Evolutionary conservation across 2,113 vertebrate species (phyloP).

Genomic region (Zapornia atra): DNA sequence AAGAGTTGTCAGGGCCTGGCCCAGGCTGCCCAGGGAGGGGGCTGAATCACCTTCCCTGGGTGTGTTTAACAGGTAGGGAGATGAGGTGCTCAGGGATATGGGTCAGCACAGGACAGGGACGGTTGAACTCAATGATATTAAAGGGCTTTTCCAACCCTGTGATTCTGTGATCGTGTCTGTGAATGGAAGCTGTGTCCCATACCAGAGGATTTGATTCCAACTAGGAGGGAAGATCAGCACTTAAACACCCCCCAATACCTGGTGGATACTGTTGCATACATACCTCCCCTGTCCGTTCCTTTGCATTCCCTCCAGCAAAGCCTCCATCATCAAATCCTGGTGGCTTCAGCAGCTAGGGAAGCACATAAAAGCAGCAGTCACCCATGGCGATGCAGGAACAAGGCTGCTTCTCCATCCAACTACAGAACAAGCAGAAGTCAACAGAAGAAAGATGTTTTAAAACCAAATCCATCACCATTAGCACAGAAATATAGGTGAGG

Average conservation of each 20-base stretch:
- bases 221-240: background rate
- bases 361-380: background rate
- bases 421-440: conserved; percentile 10
- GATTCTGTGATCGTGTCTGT: no score
- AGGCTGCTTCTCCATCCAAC: background rate
- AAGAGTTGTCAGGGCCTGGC: no score
- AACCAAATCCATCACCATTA: background rate
- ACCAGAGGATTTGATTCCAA: background rate
- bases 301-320: conserved; percentile 79
- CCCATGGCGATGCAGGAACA: background rate
- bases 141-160: no score
- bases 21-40: no score
- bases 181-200: background rate
- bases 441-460: background rate
- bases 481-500: background rate
- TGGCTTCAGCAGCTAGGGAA: conserved; percentile 23
- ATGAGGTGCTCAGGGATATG: no score
- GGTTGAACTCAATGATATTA: no score
- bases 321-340: conserved; percentile 72
- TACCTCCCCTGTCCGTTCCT: conserved; percentile 68
- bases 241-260: background rate
- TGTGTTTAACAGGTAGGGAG: no score
- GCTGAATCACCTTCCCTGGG: no score
- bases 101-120: no score
- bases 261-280: background rate